Evolutionary conservation across 2,797 vertebrate genomes (phyloP).

Genomic region (Leptoclinus maculatus): DNA sequence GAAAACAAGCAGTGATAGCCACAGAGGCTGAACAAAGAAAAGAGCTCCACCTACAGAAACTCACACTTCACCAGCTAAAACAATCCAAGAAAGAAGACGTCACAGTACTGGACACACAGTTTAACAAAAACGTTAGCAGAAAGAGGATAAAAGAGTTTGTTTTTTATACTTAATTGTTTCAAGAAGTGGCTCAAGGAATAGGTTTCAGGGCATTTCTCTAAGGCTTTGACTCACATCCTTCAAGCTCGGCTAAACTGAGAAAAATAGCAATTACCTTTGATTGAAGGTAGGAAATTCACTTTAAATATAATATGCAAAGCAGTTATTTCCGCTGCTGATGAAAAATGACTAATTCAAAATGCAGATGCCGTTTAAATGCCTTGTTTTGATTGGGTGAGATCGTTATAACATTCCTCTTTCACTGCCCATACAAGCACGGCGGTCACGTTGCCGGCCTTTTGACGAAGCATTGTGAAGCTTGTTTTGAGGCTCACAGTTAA

Average conservation of each 20-base stretch:
- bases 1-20: background rate
- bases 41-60: background rate
- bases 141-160: background rate
- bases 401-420: conserved; percentile 11
- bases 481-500: conserved; percentile 55
- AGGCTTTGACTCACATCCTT: conserved; percentile 14
- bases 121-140: background rate
- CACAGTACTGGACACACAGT: background rate
- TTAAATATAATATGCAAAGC: background rate
- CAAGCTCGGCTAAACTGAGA: background rate
- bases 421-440: conserved; percentile 31
- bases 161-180: conserved; percentile 17
- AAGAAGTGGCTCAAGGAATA: background rate
- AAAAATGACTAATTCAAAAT: conserved; percentile 25
- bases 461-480: conserved; percentile 37
- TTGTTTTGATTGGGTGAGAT: conserved; percentile 39
- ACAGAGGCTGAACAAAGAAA: conserved; percentile 13
- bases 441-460: conserved; percentile 62
- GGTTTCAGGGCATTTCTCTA: conserved; percentile 3
- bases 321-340: background rate
- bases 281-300: background rate
- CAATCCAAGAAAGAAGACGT: conserved; percentile 10
- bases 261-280: conserved; percentile 4
- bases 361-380: conserved; percentile 40
- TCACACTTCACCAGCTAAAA: conserved; percentile 21